phyloP scores from a whole-genome alignment of 2,113 vertebrate species.

The Gymnogyps californianus region DNA sequence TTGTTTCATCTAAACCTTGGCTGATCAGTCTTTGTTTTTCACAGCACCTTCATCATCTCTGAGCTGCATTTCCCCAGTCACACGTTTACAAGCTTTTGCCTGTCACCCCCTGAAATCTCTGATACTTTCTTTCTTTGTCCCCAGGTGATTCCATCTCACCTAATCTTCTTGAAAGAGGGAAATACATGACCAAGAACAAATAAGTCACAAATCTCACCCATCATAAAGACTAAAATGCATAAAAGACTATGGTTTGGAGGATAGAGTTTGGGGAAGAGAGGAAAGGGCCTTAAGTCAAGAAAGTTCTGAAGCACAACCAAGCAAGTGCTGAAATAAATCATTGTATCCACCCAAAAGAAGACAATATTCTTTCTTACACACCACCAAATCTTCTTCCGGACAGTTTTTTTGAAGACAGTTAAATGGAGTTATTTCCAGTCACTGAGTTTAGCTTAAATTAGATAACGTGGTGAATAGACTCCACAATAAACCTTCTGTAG shows the following conservation, averaged over 20 bases:
- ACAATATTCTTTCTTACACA: not conserved
- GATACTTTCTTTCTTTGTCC: not conserved
- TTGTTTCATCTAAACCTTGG: not conserved
- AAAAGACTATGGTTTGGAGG: not conserved
- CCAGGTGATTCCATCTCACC: not conserved
- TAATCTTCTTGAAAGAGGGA: not conserved
- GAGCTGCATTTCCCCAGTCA: not conserved
- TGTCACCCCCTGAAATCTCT: not conserved
- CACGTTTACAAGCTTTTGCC: not conserved
- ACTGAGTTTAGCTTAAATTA: not conserved
- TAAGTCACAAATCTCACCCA: not conserved
- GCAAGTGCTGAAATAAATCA: not conserved
- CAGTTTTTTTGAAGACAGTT: not conserved
- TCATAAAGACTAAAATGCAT: not conserved
- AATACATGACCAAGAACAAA: not conserved
- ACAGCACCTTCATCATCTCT: not conserved
- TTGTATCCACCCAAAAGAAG: not conserved
- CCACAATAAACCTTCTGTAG: not conserved
- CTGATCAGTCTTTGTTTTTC: not conserved
- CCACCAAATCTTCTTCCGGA: not conserved
- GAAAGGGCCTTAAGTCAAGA: not conserved
- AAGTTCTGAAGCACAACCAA: not conserved
- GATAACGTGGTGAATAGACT: not conserved
- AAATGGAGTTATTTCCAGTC: not conserved
- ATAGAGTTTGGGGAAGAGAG: not conserved